phyloP scores from a whole-genome alignment of 2,113 vertebrate species.

The Lepus americanus region DNA sequence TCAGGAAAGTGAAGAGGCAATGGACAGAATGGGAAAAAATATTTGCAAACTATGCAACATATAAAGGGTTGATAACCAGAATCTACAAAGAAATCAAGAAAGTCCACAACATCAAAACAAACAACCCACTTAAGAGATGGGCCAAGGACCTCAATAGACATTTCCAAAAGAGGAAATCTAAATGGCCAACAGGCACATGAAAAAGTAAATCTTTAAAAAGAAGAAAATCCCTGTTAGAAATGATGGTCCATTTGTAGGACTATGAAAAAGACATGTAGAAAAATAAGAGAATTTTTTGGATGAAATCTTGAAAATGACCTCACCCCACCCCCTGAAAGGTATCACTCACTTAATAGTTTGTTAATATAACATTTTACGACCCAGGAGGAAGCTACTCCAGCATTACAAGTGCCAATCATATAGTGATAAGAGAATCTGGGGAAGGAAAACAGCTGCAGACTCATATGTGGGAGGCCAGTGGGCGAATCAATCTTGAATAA shows the following conservation, averaged over 20 bases:
- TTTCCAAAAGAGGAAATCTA: no score
- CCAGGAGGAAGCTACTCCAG: background rate
- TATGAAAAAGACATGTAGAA: background rate
- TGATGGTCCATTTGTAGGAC: background rate
- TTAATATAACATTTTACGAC: conserved; percentile 27
- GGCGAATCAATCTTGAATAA: background rate
- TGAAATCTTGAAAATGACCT: background rate
- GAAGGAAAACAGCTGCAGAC: background rate
- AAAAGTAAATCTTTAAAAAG: no score
- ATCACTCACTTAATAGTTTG: background rate
- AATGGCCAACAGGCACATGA: no score
- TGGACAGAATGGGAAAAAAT: no score
- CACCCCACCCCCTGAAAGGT: background rate
- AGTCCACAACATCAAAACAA: no score
- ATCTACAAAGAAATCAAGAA: no score
- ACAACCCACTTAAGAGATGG: no score
- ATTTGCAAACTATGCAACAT: no score
- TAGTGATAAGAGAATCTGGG: background rate
- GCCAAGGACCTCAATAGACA: no score
- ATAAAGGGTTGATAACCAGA: no score
- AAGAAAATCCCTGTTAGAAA: background rate
- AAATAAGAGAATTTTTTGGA: background rate
- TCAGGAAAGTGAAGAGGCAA: no score
- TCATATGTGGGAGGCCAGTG: background rate
- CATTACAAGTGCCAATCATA: background rate